Conservation (phyloP, 2,888 invertebrate genomes). For the Colostygia pectinataria region DNA sequence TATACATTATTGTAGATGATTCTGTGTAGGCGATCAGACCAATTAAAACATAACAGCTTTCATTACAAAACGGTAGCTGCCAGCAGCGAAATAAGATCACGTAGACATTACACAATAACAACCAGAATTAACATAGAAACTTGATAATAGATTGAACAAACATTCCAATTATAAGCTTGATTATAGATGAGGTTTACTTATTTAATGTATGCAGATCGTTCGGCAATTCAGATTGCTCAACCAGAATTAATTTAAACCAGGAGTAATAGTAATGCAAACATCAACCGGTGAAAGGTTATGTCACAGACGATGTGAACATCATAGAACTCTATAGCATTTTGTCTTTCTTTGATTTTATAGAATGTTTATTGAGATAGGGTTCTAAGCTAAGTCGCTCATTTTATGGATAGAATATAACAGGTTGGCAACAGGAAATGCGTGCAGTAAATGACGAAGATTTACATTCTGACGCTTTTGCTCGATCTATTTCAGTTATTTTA, state of each 20-base stretch:
- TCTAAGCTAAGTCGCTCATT: slow-evolving; percentile 17
- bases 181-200: slow-evolving; percentile 29
- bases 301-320: background rate
- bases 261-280: slow-evolving; percentile 40
- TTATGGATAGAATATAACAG: slow-evolving; percentile 45
- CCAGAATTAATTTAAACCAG: slow-evolving; percentile 17
- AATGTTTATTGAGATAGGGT: background rate
- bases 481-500: slow-evolving; percentile 42
- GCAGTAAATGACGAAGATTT: slow-evolving; percentile 70
- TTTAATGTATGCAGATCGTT: slow-evolving; percentile 6
- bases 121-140: slow-evolving; percentile 33
- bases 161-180: slow-evolving; percentile 34
- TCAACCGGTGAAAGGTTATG: slow-evolving; percentile 5
- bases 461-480: slow-evolving; percentile 54
- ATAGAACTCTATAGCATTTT: background rate
- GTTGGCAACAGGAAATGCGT: slow-evolving; percentile 64
- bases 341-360: background rate
- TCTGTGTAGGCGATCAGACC: background rate
- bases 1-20: background rate
- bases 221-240: slow-evolving; percentile 10
- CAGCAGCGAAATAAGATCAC: slow-evolving; percentile 18
- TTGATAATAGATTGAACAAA: slow-evolving; percentile 32
- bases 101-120: slow-evolving; percentile 14
- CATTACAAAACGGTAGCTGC: slow-evolving; percentile 10
- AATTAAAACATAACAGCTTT: slow-evolving; percentile 14